Base-by-base conservation (phyloP, 2,888 invertebrate species). In the Drosophila meridiana region DNA sequence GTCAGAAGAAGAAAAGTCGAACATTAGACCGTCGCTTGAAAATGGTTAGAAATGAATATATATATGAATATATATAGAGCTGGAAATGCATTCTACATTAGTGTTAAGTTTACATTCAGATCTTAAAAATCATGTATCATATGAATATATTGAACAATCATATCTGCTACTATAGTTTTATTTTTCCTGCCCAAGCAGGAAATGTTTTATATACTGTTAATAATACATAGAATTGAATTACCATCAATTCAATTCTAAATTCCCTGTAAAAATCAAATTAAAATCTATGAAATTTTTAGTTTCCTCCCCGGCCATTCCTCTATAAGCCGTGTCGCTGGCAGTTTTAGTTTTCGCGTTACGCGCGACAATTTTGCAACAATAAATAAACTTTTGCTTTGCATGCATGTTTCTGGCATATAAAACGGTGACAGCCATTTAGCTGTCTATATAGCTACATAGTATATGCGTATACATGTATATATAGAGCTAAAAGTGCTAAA, bases 351-450 rank as follows among this genome's bases (percentile, higher is more conserved):
- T 30, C n/a, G 14, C 20, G 20, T 14, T 30, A 55, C 65, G 14
- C 40, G 28, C 9, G 20, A 30, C 6, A 50, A 26, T 56, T 68
- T 57, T n/a, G 30, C 43, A 58, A 26, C 52, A 40, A 58, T 67
- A 52, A 67, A 58, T 57, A 57, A 43, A 67, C 13, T 52, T 59
- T 59, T 40, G 45, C 40, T 59, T 59, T 40, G 45, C 40, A 59
- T 55, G 47, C 59, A 69, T 69, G 67, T 36, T 69, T 53, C 11
- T 57, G 38, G 28, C 28, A 58, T n/a, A 58, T 53, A 59, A 67
- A 53, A 47, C 11, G 43, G 28, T n/a, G 8, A 47, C 0, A 9
- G 45, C 14, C 30, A 58, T 43, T 75, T 64, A 5, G n/a, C n/a
- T 50, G 56, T 20, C 38, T 53, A 32, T 30, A 13, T 57, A 13